phyloP scores from a whole-genome alignment of 2,797 vertebrate species.

The Spinus olivaceus region DNA sequence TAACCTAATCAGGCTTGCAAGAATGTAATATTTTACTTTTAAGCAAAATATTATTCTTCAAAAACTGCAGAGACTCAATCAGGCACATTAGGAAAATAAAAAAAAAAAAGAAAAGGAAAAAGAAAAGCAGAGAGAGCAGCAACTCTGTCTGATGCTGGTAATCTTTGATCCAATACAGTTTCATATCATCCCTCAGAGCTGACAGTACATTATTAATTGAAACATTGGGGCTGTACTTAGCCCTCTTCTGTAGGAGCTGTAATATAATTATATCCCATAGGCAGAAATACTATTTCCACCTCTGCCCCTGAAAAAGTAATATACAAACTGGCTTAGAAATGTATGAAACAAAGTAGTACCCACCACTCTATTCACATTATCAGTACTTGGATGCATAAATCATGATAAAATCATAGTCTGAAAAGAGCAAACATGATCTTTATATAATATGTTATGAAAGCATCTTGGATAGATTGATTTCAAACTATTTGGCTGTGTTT shows the following conservation, averaged over 20 bases:
- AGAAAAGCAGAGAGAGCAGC: neutral
- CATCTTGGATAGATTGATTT: neutral
- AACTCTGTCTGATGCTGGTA: neutral
- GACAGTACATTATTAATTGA: conserved; percentile 67
- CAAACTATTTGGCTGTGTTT: neutral
- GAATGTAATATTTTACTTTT: conserved; percentile 10
- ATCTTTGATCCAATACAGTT: conserved; percentile 1
- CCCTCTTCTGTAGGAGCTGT: conserved; percentile 4
- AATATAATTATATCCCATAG: conserved; percentile 50
- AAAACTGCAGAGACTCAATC: neutral
- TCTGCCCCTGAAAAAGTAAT: conserved; percentile 33
- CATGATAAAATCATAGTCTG: neutral
- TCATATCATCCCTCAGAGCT: conserved; percentile 32
- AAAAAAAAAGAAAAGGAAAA: neutral
- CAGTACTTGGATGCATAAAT: neutral
- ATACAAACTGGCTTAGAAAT: conserved; percentile 23
- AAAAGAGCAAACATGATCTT: neutral
- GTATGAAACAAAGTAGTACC: neutral
- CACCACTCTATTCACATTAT: neutral
- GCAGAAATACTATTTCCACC: conserved; percentile 43
- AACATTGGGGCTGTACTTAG: conserved; percentile 19
- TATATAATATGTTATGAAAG: neutral
- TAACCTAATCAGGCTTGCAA: conserved; percentile 19
- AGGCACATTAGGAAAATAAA: neutral
- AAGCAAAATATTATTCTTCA: conserved; percentile 16